A percentile compares a stretch with the other conserved stretches of the same genome.
These are phyloP conservation scores for Agriotes lineatus DNA, from an alignment of 2,888 invertebrate genomes.

Conservation along the genomic window DNA sequence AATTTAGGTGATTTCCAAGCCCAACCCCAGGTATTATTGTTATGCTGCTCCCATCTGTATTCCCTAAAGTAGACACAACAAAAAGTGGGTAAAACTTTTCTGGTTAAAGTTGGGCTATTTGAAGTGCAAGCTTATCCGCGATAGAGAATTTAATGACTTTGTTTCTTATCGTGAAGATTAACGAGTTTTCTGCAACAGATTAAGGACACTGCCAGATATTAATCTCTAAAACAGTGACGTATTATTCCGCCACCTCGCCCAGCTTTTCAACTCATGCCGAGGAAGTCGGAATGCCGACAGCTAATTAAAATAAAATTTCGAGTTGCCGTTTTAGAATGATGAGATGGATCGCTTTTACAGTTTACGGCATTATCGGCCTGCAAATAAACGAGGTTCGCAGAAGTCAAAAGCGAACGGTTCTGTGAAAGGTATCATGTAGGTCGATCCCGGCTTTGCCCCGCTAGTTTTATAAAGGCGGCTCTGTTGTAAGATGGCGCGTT, in stretches of 20 bases:
- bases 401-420: background rate
- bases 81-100: constrained; percentile 57
- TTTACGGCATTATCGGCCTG: background rate
- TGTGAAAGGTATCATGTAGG: background rate
- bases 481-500: constrained; percentile 15
- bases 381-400: background rate
- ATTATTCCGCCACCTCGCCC: constrained; percentile 46
- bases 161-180: constrained; percentile 64
- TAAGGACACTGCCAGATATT: constrained; percentile 59
- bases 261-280: constrained; percentile 21
- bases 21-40: constrained; percentile 36
- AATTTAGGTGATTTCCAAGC: constrained; percentile 14
- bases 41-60: constrained; percentile 43
- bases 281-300: constrained; percentile 12
- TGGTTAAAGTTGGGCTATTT: constrained; percentile 63
- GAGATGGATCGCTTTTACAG: background rate
- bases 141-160: constrained; percentile 63
- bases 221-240: constrained; percentile 55
- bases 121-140: constrained; percentile 57
- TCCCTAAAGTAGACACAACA: constrained; percentile 46
- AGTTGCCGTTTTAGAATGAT: constrained; percentile 12
- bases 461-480: background rate
- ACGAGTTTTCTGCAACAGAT: constrained; percentile 62
- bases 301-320: constrained; percentile 19
- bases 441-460: background rate